A percentile compares a stretch with the other conserved stretches of the same genome.
Evolutionary conservation across 2,113 vertebrate genomes (phyloP).

Genomic region (Protobothrops flavoviridis): DNA sequence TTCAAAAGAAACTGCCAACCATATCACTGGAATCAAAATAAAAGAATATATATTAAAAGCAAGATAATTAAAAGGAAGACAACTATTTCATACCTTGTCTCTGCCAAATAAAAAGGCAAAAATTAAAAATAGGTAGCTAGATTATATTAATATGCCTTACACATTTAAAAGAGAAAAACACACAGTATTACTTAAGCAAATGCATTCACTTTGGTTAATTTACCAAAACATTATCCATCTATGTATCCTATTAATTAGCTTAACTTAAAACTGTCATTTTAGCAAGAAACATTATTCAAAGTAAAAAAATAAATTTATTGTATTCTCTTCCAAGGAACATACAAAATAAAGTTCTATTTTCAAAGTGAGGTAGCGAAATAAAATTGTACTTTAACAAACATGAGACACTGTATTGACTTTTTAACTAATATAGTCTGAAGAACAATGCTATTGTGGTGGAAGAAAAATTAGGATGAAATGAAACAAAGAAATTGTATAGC

Average conservation of each 20-base stretch:
- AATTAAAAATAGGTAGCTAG: constrained; percentile 53
- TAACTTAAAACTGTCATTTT: constrained; percentile 43
- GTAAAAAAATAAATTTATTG: not conserved
- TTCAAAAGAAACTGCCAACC: not conserved
- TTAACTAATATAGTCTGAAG: not conserved
- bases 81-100: not conserved
- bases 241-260: constrained; percentile 43
- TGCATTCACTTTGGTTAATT: constrained; percentile 60
- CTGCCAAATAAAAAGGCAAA: constrained; percentile 42
- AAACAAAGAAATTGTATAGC: not conserved
- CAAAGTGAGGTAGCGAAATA: constrained; percentile 8
- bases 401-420: not conserved
- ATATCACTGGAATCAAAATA: not conserved
- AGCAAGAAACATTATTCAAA: constrained; percentile 43
- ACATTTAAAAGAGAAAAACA: constrained; percentile 62
- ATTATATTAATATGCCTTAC: constrained; percentile 62
- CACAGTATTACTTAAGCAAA: constrained; percentile 59
- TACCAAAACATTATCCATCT: constrained; percentile 49
- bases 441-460: not conserved
- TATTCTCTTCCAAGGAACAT: constrained; percentile 16
- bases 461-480: not conserved
- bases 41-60: not conserved
- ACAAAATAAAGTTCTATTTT: not conserved
- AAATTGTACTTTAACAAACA: not conserved
- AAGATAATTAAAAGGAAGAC: not conserved